Base-by-base conservation (phyloP, 30 jellyfish, hydroid and myxozoan species). In the Cassiopea andromeda region DNA sequence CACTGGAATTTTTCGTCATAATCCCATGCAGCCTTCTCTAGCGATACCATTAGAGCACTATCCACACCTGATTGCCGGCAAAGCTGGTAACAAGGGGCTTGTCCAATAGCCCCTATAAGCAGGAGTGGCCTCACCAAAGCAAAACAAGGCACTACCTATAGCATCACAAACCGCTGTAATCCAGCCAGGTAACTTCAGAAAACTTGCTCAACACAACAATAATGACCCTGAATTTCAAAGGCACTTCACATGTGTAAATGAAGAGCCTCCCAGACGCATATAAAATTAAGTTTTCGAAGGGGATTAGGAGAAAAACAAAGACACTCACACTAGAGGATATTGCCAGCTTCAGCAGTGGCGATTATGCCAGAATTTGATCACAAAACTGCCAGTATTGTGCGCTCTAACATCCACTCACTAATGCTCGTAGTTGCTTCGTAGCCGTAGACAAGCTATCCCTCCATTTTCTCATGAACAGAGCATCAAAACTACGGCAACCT, bases 301-400 rank as follows among this genome's bases (percentile, higher is more conserved):
- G 79, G 79, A 70, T 70, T 70, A 70, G 4, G 4, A 66, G 1
- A 19, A 70, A n/a, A 70, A 70, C 79, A 70, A 70, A 43, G 79
- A 50, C 7, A 70, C 79, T 70, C 54, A 70, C 79, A 54, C 54
- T 27, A 18, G 16, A 18, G 4, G 7, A 9, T 2, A 70, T 38
- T 70, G 49, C 79, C 18, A 9, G 79, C 38, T 70, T 70, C 2
- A 19, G 43, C 27, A 64, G 15, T 64, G 73, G 73, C 73, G 73
- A 64, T 5, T 27, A 17, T 64, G 73, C 43, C 73, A 9, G 73
- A 9, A 5, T 4, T 64, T 14, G 73, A 64, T 64, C 38, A 13
- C 15, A 9, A 64, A 64, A 64, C 73, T 2, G 19, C 73, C 73
- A 64, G 27, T 17, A 9, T 14, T 64, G 73, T 64, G 73, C 2